Base-by-base conservation (phyloP, 2,888 invertebrate genomes). In the Cheilosia grossa region DNA sequence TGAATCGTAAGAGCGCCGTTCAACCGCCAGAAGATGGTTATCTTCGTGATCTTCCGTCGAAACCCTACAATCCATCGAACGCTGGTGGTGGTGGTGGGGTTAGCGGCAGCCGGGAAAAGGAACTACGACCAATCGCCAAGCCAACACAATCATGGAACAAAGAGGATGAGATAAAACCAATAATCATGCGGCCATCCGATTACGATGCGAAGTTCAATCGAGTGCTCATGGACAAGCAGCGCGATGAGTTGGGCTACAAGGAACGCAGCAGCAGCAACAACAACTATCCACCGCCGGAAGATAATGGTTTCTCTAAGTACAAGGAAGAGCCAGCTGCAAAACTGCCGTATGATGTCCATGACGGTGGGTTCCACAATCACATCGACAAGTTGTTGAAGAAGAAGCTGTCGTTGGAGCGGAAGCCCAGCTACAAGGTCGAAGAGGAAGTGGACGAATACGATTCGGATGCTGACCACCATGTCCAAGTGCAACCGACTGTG, bases 141-240 rank as follows among this genome's bases (percentile, higher is more conserved):
- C 87, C 86, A 81, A 78, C 80, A 5, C 56, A 87, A 24, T 88
- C 89, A 3, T 91, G 91, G 91, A 89, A 89, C 15, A 88, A 90
- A 17, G 92, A 92, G 86, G 92, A 92, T 82, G 91, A 92, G 80
- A 92, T 92, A 47, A 91, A 91, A 58, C 92, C 92, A 74, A 91
- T 91, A 53, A 91, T 92, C 49, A 89, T 91, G 88, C 89, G 92
- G 40, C 91, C 92, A 69, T 89, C 91, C 9, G 90, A 92, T 82
- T 91, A 91, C 42, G 91, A 92, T 87, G 90, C 90, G 7, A 91
- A 91, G 83, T 92, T 92, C 81, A 91, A 91, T 81, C 89, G 91
- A 15, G 90, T 91, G 5, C 87, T 91, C 87, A 91, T 91, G 75
- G 87, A 87, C 51, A 87, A 87, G 53, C 82, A 87, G 19, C 86